These are phyloP conservation scores for Herpetotheres cachinnans DNA, from an alignment of 2,113 vertebrate genomes.

Conservation along the genomic window DNA sequence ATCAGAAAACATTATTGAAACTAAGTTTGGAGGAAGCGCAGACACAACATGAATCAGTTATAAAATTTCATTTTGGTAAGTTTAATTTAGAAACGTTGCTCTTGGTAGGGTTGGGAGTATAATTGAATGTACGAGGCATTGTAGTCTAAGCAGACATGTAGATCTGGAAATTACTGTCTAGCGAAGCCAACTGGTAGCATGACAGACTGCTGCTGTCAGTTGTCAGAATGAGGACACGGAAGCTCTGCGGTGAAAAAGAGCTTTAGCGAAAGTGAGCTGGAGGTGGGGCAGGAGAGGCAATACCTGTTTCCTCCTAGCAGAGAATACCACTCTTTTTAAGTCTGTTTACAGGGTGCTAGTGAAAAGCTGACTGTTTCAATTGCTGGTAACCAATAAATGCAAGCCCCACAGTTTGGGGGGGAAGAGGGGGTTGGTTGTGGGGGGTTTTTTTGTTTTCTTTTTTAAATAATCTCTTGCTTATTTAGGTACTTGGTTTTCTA, in stretches of 20 bases:
- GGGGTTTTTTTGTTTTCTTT: rapidly evolving
- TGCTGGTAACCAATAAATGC: background rate
- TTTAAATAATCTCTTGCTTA: background rate
- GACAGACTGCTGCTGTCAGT: background rate
- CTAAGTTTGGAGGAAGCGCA: background rate
- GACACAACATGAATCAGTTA: background rate
- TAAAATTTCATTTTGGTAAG: background rate
- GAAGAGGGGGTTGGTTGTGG: background rate
- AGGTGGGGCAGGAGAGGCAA: background rate
- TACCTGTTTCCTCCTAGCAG: background rate
- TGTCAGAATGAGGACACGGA: background rate
- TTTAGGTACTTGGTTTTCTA: background rate
- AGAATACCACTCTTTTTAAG: background rate
- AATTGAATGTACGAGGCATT: background rate
- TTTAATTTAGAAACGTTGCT: background rate
- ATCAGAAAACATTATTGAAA: background rate
- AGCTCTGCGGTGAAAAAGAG: background rate
- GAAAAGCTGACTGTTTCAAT: background rate
- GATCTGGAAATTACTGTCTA: background rate
- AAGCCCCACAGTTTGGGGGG: rapidly evolving
- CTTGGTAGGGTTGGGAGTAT: background rate
- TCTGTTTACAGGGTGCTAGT: background rate
- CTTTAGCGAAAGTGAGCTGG: background rate
- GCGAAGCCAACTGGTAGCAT: background rate
- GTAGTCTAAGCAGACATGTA: background rate